Evolutionary conservation across 1,140 invertebrate genomes (phyloP).

Genomic region (Homarus americanus): DNA sequence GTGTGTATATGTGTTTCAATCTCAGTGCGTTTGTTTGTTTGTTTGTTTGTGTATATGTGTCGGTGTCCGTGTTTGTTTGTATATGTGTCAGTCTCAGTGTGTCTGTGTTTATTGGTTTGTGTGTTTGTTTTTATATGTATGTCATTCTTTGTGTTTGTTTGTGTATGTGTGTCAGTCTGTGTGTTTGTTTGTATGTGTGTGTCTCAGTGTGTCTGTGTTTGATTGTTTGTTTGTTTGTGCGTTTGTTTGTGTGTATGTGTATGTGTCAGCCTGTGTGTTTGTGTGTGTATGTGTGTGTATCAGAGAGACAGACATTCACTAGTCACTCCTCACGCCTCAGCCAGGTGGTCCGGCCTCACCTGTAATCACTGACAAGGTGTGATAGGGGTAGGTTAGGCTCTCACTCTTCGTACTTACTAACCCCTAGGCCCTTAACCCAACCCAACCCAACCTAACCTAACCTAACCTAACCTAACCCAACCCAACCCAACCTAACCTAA

Average conservation of each 20-base stretch:
- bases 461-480: too few relatives aligned
- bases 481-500: too few relatives aligned
- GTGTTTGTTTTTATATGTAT: constrained; percentile 29
- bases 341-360: too few relatives aligned
- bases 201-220: not conserved
- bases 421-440: too few relatives aligned
- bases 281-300: constrained; percentile 28
- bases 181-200: constrained; percentile 36
- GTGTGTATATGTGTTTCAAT: constrained; percentile 10
- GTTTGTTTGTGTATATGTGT: constrained; percentile 14
- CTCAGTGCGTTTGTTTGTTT: constrained; percentile 1
- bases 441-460: too few relatives aligned
- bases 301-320: not conserved
- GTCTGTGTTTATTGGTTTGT: constrained; percentile 28
- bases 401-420: too few relatives aligned
- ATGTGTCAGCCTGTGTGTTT: not conserved
- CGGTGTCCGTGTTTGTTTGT: constrained; percentile 5
- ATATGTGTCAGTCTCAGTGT: too few relatives aligned
- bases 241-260: constrained; percentile 18
- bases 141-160: constrained; percentile 29
- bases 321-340: too few relatives aligned
- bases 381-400: too few relatives aligned
- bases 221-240: not conserved
- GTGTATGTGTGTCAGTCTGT: constrained; percentile 34
- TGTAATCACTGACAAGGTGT: too few relatives aligned